phyloP scores from a whole-genome alignment of 2,888 invertebrate genomes.

The Cerastis leucographa region DNA sequence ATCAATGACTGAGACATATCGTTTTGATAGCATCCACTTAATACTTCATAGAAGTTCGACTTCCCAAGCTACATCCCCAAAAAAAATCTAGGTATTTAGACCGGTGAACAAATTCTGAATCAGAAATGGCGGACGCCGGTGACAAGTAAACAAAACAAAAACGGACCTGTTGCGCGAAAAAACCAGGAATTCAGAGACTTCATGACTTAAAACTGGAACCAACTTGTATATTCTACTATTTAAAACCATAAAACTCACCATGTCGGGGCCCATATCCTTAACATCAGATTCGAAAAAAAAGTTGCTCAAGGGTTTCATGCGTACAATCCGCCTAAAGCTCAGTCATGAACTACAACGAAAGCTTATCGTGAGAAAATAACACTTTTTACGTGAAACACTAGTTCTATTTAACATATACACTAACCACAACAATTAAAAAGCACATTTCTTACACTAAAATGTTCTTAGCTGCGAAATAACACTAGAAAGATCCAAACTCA shows the following conservation, averaged over 20 bases:
- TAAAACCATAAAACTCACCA: constrained; percentile 90
- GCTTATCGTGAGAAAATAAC: constrained; percentile 77
- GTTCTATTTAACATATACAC: constrained; percentile 71
- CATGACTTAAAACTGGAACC: constrained; percentile 85
- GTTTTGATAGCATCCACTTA: constrained; percentile 20
- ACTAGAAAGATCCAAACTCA: constrained; percentile 84
- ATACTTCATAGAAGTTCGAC: constrained; percentile 20
- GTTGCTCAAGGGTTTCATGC: constrained; percentile 93
- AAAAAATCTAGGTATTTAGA: constrained; percentile 43
- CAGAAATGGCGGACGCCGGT: constrained; percentile 91
- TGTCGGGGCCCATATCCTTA: constrained; percentile 95
- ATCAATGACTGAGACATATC: constrained; percentile 37
- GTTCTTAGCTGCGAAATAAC: constrained; percentile 76
- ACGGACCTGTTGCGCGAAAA: constrained; percentile 91
- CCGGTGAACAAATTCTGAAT: constrained; percentile 88
- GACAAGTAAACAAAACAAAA: constrained; percentile 91
- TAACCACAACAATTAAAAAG: constrained; percentile 72
- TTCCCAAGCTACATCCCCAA: constrained; percentile 22
- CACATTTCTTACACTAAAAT: constrained; percentile 82
- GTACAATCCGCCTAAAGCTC: constrained; percentile 88
- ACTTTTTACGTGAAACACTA: constrained; percentile 78
- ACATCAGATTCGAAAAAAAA: constrained; percentile 93
- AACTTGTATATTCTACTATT: constrained; percentile 71
- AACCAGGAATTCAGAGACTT: constrained; percentile 77
- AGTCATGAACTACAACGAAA: constrained; percentile 84